These are phyloP conservation scores for Trachemys scripta DNA, from an alignment of 2,113 vertebrate species.

Conservation along the genomic window DNA sequence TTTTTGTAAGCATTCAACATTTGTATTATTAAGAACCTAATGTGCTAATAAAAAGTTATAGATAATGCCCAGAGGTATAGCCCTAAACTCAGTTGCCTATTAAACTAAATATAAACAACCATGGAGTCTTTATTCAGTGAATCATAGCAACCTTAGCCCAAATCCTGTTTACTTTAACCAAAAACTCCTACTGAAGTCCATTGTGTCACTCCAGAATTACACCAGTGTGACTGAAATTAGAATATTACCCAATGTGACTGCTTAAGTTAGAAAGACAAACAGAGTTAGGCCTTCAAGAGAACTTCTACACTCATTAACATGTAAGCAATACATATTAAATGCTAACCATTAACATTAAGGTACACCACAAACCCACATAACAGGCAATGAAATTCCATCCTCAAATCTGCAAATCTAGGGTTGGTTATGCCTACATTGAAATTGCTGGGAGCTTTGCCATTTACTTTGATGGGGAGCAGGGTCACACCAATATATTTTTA, in stretches of 20 bases:
- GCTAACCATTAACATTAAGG: not conserved
- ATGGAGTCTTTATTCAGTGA: conserved; percentile 32
- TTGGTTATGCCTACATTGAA: not conserved
- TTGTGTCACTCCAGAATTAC: not conserved
- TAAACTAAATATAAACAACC: conserved; percentile 40
- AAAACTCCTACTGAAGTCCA: not conserved
- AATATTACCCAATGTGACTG: not conserved
- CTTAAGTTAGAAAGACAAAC: not conserved
- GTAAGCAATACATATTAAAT: not conserved
- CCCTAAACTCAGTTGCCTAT: conserved; percentile 17
- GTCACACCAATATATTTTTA: not conserved
- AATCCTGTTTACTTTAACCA: conserved; percentile 3
- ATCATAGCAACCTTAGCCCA: conserved; percentile 19
- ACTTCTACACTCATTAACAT: not conserved
- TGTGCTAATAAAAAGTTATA: conserved; percentile 58
- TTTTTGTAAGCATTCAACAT: conserved; percentile 58
- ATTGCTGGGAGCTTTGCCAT: not conserved
- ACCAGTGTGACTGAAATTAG: not conserved
- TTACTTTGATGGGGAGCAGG: conserved; percentile 7
- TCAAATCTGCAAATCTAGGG: not conserved
- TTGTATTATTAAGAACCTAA: conserved; percentile 65
- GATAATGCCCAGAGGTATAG: conserved; percentile 44
- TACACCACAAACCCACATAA: not conserved
- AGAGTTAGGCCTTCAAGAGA: not conserved
- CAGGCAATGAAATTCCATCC: conserved; percentile 5